Evolutionary conservation across 1,140 invertebrate genomes (phyloP), one percentile per base, ranked within the genome.

Genomic region (Caenorhabditis latens): DNA sequence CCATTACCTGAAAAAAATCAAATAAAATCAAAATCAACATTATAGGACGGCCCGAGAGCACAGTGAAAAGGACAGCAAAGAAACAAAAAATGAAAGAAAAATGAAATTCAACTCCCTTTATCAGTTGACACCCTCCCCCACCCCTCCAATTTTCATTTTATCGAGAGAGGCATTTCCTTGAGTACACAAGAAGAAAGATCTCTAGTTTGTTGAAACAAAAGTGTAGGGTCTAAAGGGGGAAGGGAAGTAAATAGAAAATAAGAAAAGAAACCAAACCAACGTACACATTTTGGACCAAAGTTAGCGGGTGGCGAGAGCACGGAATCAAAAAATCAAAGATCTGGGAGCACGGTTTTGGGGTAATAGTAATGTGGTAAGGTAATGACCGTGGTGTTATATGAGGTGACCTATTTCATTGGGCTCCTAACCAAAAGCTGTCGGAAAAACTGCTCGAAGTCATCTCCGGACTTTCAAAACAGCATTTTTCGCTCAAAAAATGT

Each of bases 181-280:
- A 46, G 43, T 48, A 71, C 65, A 71, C 65, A 71, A 2, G 43
- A 46, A 46, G 19, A 71, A 21, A n/a, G 40, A 43, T 71, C 65
- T 71, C 65, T 71, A 71, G 65, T 71, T 71, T 71, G 65, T 71
- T 71, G 65, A 71, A 71, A 71, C 65, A 71, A 71, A 71, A 71
- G 43, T 71, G 43, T 71, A 71, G 65, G 65, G 46, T 24, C 32
- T 14, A 71, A 21, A 46, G 8, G 0, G 65, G 9, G 65, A 53
- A 9, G 2, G 19, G 65, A 16, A 43, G 19, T 9, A 19, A 21
- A 48, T 46, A 16, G 16, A 16, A 40, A 8, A n/a, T 71, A 16
- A 40, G 65, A 42, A n/a, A 40, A 46, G 65, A 13, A 71, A 71
- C n/a, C 65, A 71, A 11, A 46, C 6, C 16, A 24, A 32, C 6